Percentiles rank a stretch among this genome's conserved stretches.
Conservation (phyloP, 1,140 invertebrate genomes). For the Calliopsis andreniformis region DNA sequence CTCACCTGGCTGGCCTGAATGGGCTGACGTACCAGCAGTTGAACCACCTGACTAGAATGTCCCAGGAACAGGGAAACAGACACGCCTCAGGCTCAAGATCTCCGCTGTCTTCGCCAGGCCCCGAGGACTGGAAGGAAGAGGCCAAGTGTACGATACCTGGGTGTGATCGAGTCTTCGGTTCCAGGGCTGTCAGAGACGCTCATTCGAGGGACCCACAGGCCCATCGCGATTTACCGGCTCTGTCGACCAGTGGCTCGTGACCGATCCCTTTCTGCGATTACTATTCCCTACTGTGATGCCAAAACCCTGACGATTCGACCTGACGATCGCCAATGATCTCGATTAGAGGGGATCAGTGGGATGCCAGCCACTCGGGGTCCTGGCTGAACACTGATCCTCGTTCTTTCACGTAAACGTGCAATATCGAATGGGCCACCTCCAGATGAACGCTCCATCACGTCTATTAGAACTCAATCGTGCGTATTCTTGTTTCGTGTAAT, state of each 20-base stretch:
- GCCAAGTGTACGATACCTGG: constrained; percentile 83
- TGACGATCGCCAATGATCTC: constrained; percentile 53
- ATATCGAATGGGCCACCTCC: constrained; percentile 60
- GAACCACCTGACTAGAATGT: constrained; percentile 79
- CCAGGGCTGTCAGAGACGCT: constrained; percentile 83
- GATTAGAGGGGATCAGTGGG: constrained; percentile 34
- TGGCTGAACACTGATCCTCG: not conserved
- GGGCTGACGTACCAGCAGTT: constrained; percentile 83
- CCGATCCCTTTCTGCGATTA: constrained; percentile 73
- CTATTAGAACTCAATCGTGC: no score
- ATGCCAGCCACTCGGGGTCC: not conserved
- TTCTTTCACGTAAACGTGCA: constrained; percentile 65
- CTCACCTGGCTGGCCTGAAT: constrained; percentile 82
- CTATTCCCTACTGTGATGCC: constrained; percentile 77
- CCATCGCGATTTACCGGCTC: constrained; percentile 74
- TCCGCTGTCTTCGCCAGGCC: constrained; percentile 56
- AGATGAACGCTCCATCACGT: constrained; percentile 13
- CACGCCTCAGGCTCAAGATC: constrained; percentile 55
- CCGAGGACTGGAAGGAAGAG: constrained; percentile 77
- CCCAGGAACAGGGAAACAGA: constrained; percentile 66
- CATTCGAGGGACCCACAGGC: constrained; percentile 82
- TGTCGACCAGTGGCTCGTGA: constrained; percentile 77
- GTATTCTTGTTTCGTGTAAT: constrained; percentile 13
- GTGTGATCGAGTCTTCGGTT: constrained; percentile 84
- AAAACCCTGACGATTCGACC: constrained; percentile 67